Evolutionary conservation across 1,140 invertebrate species (phyloP).

Genomic region (Pteromalus puparum): DNA sequence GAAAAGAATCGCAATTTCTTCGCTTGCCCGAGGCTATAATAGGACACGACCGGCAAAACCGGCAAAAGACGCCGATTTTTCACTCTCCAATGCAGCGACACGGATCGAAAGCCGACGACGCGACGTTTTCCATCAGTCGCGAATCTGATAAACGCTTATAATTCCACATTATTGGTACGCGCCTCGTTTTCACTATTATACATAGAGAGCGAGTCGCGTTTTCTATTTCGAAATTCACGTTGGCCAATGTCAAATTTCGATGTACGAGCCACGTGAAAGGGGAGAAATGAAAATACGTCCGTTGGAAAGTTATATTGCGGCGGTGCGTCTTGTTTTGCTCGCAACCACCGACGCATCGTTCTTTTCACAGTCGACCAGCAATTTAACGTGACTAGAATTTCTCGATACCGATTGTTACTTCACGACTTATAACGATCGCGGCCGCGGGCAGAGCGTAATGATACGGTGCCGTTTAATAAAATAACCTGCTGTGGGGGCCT

Average conservation of each 20-base stretch:
- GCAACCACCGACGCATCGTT: neutral
- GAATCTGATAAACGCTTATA: neutral
- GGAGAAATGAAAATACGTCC: constrained; percentile 38
- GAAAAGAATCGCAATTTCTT: constrained; percentile 19
- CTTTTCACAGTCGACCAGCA: neutral
- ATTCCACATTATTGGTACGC: neutral
- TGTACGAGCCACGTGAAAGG: constrained; percentile 8
- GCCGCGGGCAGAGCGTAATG: neutral
- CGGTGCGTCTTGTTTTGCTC: constrained; percentile 15
- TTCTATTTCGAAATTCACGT: constrained; percentile 14
- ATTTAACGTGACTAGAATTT: constrained; percentile 40
- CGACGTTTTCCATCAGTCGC: neutral
- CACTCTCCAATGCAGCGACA: neutral
- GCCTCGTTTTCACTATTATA: neutral
- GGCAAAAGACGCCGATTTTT: neutral
- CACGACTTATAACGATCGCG: constrained; percentile 5
- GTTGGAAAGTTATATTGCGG: constrained; percentile 15
- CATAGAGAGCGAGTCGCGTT: neutral
- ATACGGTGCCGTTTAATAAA: constrained; percentile 3
- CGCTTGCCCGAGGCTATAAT: constrained; percentile 1
- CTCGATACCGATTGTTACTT: constrained; percentile 17
- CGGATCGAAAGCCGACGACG: neutral
- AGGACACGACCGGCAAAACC: neutral
- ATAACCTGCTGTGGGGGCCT: neutral
- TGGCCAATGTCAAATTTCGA: constrained; percentile 12